A percentile compares a stretch with the other conserved stretches of the same genome.
These are phyloP conservation scores for Spongia lamella DNA, from an alignment of 37 sponge, comb jelly and placozoan genomes.

Conservation along the genomic window DNA sequence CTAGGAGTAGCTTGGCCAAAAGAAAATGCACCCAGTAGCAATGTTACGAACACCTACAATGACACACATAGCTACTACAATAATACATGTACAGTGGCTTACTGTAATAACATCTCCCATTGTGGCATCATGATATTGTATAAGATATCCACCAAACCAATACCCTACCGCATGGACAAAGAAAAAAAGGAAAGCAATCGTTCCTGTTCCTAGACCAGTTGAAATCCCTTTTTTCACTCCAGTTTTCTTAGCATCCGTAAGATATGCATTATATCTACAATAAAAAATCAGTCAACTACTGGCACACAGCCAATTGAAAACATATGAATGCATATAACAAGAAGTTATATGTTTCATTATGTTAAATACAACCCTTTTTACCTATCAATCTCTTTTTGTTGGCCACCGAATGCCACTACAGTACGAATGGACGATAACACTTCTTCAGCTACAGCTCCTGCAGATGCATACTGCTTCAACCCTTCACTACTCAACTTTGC, in stretches of 20 bases:
- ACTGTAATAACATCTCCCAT: constrained; percentile 56
- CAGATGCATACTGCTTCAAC: too few species aligned
- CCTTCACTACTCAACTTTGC: too few species aligned
- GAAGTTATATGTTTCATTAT: too few species aligned
- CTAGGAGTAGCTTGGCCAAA: constrained; percentile 72
- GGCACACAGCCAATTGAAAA: too few species aligned
- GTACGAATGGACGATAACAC: too few species aligned
- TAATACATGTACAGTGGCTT: neutral
- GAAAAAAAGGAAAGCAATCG: constrained; percentile 59
- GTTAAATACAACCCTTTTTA: too few species aligned
- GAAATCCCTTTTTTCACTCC: constrained; percentile 63
- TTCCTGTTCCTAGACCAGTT: constrained; percentile 36
- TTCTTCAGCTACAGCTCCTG: too few species aligned
- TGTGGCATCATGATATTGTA: constrained; percentile 7
- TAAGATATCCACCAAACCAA: constrained; percentile 72
- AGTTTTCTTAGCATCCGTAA: constrained; percentile 41
- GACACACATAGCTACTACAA: too few species aligned
- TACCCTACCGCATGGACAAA: constrained; percentile 46
- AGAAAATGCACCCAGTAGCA: constrained; percentile 73
- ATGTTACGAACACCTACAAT: constrained; percentile 73
- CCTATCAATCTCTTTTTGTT: too few species aligned
- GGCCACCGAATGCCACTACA: too few species aligned
- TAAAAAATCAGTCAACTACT: too few species aligned
- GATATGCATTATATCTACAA: constrained; percentile 35
- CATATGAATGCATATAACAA: too few species aligned